Conservation (phyloP, 1,140 invertebrate genomes). For the Tyrophagus putrescentiae region DNA sequence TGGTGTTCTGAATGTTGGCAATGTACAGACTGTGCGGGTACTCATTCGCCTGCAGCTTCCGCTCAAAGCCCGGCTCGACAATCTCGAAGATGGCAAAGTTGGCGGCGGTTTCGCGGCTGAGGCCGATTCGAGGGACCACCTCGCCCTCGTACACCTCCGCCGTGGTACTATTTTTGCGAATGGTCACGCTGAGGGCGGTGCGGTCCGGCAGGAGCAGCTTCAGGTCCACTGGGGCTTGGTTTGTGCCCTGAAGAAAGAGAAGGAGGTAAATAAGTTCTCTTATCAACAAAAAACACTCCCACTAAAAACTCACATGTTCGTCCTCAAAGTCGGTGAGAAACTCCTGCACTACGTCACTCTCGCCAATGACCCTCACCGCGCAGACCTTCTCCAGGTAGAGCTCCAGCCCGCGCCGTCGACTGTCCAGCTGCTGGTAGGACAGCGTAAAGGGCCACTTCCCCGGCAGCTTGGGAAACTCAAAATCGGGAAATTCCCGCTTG, state of each 20-base stretch:
- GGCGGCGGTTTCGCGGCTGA: conserved; percentile 60
- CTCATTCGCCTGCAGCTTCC: conserved; percentile 81
- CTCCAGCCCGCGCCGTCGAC: conserved; percentile 77
- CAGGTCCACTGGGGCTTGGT: conserved; percentile 68
- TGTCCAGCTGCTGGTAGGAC: conserved; percentile 91
- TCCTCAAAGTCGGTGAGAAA: conserved; percentile 85
- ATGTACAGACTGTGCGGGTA: conserved; percentile 91
- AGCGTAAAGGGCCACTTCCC: conserved; percentile 94
- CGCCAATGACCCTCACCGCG: conserved; percentile 90
- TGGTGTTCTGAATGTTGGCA: conserved; percentile 77
- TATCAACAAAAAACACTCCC: conserved; percentile 2
- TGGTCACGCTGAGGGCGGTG: conserved; percentile 73
- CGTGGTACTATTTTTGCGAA: conserved; percentile 76
- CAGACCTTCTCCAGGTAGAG: conserved; percentile 97
- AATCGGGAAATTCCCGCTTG: conserved; percentile 91
- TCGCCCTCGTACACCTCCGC: conserved; percentile 72
- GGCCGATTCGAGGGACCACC: conserved; percentile 67
- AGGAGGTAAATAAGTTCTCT: background rate
- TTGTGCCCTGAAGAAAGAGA: conserved; percentile 43
- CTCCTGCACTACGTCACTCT: conserved; percentile 91
- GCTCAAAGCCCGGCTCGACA: conserved; percentile 88
- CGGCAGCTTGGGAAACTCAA: conserved; percentile 92
- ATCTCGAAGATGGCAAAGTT: conserved; percentile 98
- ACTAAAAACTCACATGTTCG: conserved; percentile 40
- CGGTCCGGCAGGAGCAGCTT: conserved; percentile 68